phyloP scores from a whole-genome alignment of 1,140 invertebrate genomes.

The Drosophila watanabei region DNA sequence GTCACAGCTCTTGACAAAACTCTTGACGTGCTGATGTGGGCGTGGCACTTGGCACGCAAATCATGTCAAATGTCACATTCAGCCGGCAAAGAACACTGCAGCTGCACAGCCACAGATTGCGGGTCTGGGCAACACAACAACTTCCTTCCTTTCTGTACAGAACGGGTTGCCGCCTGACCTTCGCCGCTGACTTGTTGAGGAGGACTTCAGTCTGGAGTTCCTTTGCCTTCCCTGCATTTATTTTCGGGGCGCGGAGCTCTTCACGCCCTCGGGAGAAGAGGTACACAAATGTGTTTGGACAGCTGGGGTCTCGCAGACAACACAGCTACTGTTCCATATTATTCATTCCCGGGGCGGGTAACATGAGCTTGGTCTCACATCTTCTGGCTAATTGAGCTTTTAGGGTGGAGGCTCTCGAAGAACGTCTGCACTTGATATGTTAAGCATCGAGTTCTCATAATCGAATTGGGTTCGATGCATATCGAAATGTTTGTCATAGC shows the following conservation, averaged over 20 bases:
- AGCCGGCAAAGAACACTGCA: conserved; percentile 48
- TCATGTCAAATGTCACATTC: conserved; percentile 81
- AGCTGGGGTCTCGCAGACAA: conserved; percentile 43
- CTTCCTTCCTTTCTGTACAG: conserved; percentile 56
- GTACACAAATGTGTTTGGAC: conserved; percentile 61
- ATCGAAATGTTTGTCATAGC: conserved; percentile 58
- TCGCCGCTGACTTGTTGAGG: conserved; percentile 50
- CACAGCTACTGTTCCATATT: conserved; percentile 41
- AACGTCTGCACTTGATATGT: conserved; percentile 68
- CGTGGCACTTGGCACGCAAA: conserved; percentile 82
- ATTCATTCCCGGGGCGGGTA: conserved; percentile 27
- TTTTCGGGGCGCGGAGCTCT: conserved; percentile 26
- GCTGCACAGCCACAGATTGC: conserved; percentile 40
- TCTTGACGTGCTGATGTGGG: conserved; percentile 63
- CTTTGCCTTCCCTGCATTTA: not conserved
- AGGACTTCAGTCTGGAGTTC: conserved; percentile 21
- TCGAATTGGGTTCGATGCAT: conserved; percentile 41
- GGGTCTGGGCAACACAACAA: conserved; percentile 27
- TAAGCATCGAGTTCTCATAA: conserved; percentile 24
- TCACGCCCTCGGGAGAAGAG: conserved; percentile 22
- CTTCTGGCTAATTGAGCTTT: conserved; percentile 62
- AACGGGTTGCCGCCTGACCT: conserved; percentile 62
- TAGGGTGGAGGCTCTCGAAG: not conserved
- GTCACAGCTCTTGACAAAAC: conserved; percentile 8
- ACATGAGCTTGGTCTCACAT: conserved; percentile 55